Evolutionary conservation across 2,888 invertebrate genomes (phyloP), one percentile per base, ranked within the genome.

Genomic region (Drosophila helvetica): DNA sequence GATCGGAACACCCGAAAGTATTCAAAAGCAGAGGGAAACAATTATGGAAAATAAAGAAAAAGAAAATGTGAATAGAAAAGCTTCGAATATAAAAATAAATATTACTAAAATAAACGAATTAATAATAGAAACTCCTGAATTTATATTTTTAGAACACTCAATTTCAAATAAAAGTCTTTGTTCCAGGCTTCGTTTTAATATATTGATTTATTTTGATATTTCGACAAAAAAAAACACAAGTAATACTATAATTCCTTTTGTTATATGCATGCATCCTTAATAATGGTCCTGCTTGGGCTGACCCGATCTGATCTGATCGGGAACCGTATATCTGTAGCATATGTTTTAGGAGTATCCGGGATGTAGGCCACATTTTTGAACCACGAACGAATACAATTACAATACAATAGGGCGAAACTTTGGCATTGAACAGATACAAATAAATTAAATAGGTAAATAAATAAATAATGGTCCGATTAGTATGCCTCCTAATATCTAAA

Each of bases 211-310:
- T 86, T 88, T 63, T 60, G 58, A 75, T 78, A 79, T 75, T 75
- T 78, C 69, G 86, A 86, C 86, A 86, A 86, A 12, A 30, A 30
- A 88, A 88, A 90, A 90, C 90, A 90, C 88, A 89, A 78, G 86
- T 90, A 90, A 90, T 90, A 90, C 91, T 90, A 90, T 90, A 83
- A 64, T 75, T 79, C 63, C 70, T 45, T 55, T 38, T 56, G 52
- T 57, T 57, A 57, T 73, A 71, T 71, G 63, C 43, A 72, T 57
- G 59, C 66, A 65, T 38, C 38, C 38, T 15, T 6, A 15, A 38
- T 46, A 64, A 15, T 48, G 22, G 51, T 33, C 38, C 38, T 15
- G 15, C 38, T 2, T 7, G 15, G 38, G 38, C 38, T 1, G 38
- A 6, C n/a, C 38, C 1, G 38, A 38, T 25, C 25, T 1, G 25